Percentiles rank a stretch among this genome's conserved stretches.
phyloP scores from a whole-genome alignment of 2,113 vertebrate genomes.

The Brachionichthys hirsutus region DNA sequence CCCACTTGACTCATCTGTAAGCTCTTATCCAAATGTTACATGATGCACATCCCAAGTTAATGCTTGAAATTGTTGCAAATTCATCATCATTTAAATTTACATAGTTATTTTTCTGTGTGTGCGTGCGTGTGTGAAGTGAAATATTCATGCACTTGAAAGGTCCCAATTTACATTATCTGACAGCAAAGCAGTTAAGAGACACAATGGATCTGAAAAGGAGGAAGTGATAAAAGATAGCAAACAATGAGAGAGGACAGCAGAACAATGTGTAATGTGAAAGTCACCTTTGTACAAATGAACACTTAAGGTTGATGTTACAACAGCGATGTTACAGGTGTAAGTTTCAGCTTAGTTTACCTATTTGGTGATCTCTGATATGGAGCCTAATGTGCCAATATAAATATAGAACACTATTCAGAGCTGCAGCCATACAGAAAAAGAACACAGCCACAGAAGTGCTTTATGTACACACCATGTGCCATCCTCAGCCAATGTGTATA shows the following conservation, averaged over 20 bases:
- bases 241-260: background rate
- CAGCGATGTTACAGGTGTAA: background rate
- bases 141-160: slow-evolving; percentile 2
- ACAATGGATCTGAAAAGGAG: background rate
- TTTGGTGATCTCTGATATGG: background rate
- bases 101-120: background rate
- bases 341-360: background rate
- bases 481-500: background rate
- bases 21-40: background rate
- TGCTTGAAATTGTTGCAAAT: background rate
- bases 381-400: background rate
- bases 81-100: background rate
- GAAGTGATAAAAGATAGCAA: background rate
- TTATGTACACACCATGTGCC: background rate
- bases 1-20: background rate
- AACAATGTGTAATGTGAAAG: slow-evolving; percentile 10
- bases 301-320: slow-evolving; percentile 17
- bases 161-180: background rate
- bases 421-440: slow-evolving; percentile 12
- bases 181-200: background rate
- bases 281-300: background rate
- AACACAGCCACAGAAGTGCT: slow-evolving; percentile 2
- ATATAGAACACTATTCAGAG: slow-evolving; percentile 1
- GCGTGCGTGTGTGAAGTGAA: background rate
- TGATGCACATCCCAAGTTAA: background rate